These are phyloP conservation scores for Rattus norvegicus DNA, from an alignment of 2,113 vertebrate genomes.

Conservation along the genomic window DNA sequence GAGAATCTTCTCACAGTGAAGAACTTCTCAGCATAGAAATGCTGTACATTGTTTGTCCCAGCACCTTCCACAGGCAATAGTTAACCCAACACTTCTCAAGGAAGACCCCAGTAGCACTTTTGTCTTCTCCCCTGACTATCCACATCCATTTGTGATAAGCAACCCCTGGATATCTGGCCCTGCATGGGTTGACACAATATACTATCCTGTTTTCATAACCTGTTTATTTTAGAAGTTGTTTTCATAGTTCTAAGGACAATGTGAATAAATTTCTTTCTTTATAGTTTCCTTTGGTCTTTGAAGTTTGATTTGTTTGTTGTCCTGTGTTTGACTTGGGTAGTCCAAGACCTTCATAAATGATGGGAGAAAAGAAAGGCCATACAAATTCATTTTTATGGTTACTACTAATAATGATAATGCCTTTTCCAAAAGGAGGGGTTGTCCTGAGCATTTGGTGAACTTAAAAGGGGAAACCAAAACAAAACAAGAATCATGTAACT, in stretches of 20 bases:
- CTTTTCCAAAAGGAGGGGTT: conserved; percentile 59
- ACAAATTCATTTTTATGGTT: conserved; percentile 62
- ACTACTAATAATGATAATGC: conserved; percentile 45
- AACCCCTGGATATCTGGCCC: conserved; percentile 49
- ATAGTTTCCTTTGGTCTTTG: conserved; percentile 75
- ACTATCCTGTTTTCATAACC: conserved; percentile 68
- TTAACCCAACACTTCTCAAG: conserved; percentile 44
- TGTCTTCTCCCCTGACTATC: conserved; percentile 48
- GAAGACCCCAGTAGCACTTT: conserved; percentile 25
- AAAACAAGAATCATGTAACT: neutral
- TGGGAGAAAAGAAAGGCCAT: neutral
- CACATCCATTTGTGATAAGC: conserved; percentile 48
- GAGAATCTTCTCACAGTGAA: conserved; percentile 16
- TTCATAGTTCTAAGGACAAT: conserved; percentile 78
- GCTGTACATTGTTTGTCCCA: conserved; percentile 47
- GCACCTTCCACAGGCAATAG: conserved; percentile 51
- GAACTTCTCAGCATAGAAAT: conserved; percentile 13
- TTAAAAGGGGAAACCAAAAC: neutral
- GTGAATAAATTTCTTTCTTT: conserved; percentile 75
- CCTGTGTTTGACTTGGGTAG: conserved; percentile 59
- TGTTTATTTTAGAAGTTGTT: conserved; percentile 78
- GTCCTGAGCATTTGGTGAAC: conserved; percentile 29
- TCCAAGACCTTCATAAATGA: conserved; percentile 65
- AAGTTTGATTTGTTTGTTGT: conserved; percentile 76
- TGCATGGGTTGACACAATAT: conserved; percentile 24